Base-by-base conservation (phyloP, 2,797 vertebrate species). In the Taeniopygia guttata region DNA sequence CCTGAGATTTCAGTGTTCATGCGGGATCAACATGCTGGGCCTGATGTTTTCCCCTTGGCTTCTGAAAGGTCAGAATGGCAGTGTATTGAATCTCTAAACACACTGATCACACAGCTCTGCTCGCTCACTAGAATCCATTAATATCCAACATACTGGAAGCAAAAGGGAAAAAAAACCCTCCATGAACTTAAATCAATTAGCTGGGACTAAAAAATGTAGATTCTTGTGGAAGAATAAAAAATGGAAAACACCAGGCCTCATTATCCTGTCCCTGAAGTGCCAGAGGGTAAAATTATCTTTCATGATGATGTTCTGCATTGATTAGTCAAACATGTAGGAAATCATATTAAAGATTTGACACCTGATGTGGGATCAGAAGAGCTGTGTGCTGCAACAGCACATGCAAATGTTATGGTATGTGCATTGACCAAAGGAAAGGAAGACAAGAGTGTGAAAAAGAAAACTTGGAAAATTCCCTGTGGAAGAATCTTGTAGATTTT, bases 241-340 rank as follows among this genome's bases (percentile, higher is more conserved):
- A 96, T 95, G 95, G 92, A 95, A 97, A 95, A 96, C 92, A 95
- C 84, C 73, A 64, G 92, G 86, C 92, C 89, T 96, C 93, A 96
- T 96, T 96, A 97, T 96, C 84, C 89, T 76, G 94, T 96, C 96
- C 96, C 94, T 88, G 82, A 95, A 96, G 94, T 90, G 96, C 93
- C 93, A 87, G 91, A 96, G 93, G 85, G 91, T 90, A 94, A 96
- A 94, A 96, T 97, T 97, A 97, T 97, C 97, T 94, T 96, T 97
- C 89, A 84, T 97, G 97, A 98, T 98, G 97, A 98, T 97, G 97
- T 97, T 97, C 97, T 95, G 88, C 97, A 98, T 97, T 98, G 98
- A 98, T 98, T 98, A 97, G 97, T 95, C 97, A 98, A 98, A 98
- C 97, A 96, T 79, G 90, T 79, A 93, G 93, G 95, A 97, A 95